Conservation (phyloP, 2,888 invertebrate genomes). For the Conistra vaccinii region DNA sequence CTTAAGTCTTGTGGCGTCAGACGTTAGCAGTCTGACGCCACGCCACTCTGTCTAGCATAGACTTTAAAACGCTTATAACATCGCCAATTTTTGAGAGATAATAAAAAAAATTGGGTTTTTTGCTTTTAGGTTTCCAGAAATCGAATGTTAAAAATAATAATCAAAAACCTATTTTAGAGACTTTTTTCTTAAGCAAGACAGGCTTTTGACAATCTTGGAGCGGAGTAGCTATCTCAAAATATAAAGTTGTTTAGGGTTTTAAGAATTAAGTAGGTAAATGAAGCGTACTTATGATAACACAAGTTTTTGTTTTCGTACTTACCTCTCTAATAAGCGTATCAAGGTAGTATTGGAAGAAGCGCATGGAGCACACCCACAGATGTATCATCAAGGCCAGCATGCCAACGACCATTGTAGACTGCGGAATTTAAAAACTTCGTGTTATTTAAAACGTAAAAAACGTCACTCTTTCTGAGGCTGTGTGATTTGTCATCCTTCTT, state of each 20-base stretch:
- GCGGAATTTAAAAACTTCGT: conserved; percentile 27
- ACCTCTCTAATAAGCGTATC: conserved; percentile 87
- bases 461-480: neutral
- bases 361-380: conserved; percentile 87
- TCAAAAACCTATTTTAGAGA: neutral
- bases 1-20: neutral
- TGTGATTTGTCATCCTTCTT: neutral
- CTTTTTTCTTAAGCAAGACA: neutral
- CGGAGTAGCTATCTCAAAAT: neutral
- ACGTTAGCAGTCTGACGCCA: neutral
- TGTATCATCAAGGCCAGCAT: conserved; percentile 88
- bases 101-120: neutral
- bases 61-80: neutral
- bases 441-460: neutral
- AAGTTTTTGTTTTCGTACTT: conserved; percentile 65
- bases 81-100: too few relatives aligned
- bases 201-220: neutral
- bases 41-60: neutral
- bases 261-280: too few relatives aligned
- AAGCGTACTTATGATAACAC: neutral
- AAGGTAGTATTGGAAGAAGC: conserved; percentile 88
- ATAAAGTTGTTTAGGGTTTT: neutral
- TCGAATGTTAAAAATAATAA: neutral
- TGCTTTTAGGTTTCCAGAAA: neutral
- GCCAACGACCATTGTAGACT: conserved; percentile 86